phyloP scores from a whole-genome alignment of 2,797 vertebrate genomes.

The Melanogrammus aeglefinus region DNA sequence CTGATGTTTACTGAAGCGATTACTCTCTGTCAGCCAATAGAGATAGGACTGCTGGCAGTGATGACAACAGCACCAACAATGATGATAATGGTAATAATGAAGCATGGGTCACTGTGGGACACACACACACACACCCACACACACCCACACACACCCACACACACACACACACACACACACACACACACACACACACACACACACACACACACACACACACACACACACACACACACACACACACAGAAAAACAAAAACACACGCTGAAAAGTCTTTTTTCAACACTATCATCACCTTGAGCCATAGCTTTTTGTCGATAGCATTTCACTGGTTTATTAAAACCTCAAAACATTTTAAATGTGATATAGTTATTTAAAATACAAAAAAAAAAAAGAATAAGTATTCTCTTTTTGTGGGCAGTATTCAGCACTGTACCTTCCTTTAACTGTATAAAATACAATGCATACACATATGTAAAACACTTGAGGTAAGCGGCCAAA shows the following conservation, averaged over 20 bases:
- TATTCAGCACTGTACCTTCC: constrained; percentile 61
- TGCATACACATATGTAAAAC: constrained; percentile 69
- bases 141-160: too few relatives aligned
- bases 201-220: constrained; percentile 5
- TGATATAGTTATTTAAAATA: constrained; percentile 57
- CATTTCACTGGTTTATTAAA: constrained; percentile 71
- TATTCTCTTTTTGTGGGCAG: constrained; percentile 49
- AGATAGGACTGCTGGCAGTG: constrained; percentile 36
- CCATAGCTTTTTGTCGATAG: constrained; percentile 59
- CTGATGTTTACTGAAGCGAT: constrained; percentile 24
- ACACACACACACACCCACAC: not conserved
- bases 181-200: constrained; percentile 19
- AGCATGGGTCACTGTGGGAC: constrained; percentile 11
- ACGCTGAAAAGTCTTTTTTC: not conserved
- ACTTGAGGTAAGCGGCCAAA: constrained; percentile 52
- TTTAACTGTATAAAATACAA: constrained; percentile 68
- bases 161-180: constrained; percentile 32
- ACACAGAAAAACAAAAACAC: not conserved
- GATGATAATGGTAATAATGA: not conserved
- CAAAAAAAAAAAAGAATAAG: constrained; percentile 38
- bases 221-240: not conserved
- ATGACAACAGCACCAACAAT: constrained; percentile 11
- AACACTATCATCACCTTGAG: constrained; percentile 59
- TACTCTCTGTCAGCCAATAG: constrained; percentile 66
- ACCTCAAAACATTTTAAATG: constrained; percentile 69